Percentiles rank a stretch among this genome's conserved stretches.
Evolutionary conservation across 2,797 vertebrate species (phyloP).

Genomic region (Thamnophis elegans): DNA sequence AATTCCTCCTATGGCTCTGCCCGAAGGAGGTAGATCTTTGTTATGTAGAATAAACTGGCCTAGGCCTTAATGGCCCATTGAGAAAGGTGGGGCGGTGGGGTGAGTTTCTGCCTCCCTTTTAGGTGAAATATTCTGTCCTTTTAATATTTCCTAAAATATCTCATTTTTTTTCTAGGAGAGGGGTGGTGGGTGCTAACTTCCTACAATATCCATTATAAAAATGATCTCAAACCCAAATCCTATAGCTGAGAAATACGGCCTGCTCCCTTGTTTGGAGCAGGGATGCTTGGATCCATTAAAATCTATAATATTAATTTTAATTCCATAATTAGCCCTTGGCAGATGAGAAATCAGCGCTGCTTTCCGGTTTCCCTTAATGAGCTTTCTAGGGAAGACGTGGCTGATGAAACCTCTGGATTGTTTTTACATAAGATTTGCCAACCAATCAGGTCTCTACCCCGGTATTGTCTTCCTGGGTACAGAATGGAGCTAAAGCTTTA

Average conservation of each 20-base stretch:
- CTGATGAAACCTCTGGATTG: constrained; percentile 36
- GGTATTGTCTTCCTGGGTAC: neutral
- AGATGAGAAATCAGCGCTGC: neutral
- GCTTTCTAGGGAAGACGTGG: constrained; percentile 3
- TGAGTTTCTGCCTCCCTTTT: too few species aligned
- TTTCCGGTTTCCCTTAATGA: constrained; percentile 7
- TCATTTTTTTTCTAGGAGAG: too few species aligned
- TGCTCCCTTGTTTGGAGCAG: neutral
- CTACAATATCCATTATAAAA: neutral
- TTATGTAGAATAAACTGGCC: too few species aligned
- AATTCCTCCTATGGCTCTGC: too few species aligned
- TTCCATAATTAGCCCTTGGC: neutral
- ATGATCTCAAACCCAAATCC: neutral
- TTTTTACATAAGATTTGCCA: constrained; percentile 29
- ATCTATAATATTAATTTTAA: neutral
- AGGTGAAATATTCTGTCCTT: too few species aligned
- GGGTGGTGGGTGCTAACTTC: too few species aligned
- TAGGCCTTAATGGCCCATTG: too few species aligned
- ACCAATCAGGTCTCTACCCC: neutral
- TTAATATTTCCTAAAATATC: too few species aligned
- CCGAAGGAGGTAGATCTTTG: too few species aligned
- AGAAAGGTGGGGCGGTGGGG: too few species aligned
- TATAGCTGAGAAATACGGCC: neutral
- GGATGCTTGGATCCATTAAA: neutral
- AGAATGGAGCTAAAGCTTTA: too few species aligned